Evolutionary conservation across 2,797 vertebrate genomes (phyloP), one percentile per base, ranked within the genome.

Genomic region (Telmatherina bonti): DNA sequence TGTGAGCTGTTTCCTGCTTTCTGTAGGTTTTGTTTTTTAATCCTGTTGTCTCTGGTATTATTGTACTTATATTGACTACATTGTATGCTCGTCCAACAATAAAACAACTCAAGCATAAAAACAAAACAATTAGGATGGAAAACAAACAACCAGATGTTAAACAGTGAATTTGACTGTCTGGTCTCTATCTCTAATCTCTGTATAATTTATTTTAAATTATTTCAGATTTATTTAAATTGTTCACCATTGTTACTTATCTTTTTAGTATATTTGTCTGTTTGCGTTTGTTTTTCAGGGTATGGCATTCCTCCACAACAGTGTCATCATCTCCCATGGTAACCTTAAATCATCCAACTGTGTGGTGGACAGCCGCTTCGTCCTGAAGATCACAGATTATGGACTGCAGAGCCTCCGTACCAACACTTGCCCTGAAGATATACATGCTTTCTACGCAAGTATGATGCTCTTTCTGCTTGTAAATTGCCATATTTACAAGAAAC

Each of bases 281-380:
- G 16, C 10, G 9, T 62, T 31, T 45, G 18, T 61, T 9, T 77
- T 47, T 30, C 47, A 98, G 97, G 97, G 97, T 4, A 97, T 98
- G 97, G 91, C 94, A 0, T 98, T 97, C 83, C 92, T 98, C 10
- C 97, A 98, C 91, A 95, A 94, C 35, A 96, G 96, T 0, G 94
- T 94, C 58, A 96, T 98, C 26, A 29, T 92, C 35, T 96, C 94
- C 70, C 97, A 98, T 0, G 97, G 97, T 29, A 96, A 95, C 90
- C 95, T 98, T 74, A 97, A 97, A 85, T 98, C 97, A 0, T 97
- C 96, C 74, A 98, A 98, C 93, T 98, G 97, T 0, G 95, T 98
- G 84, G 97, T 98, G 58, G 97, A 98, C 62, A 95, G 96, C 12
- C 96, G 97, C 73, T 98, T 98, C 1, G 97, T 98, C 31, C 93